Evolutionary conservation across 1,140 invertebrate species (phyloP).

Genomic region (Vanessa tameamea): DNA sequence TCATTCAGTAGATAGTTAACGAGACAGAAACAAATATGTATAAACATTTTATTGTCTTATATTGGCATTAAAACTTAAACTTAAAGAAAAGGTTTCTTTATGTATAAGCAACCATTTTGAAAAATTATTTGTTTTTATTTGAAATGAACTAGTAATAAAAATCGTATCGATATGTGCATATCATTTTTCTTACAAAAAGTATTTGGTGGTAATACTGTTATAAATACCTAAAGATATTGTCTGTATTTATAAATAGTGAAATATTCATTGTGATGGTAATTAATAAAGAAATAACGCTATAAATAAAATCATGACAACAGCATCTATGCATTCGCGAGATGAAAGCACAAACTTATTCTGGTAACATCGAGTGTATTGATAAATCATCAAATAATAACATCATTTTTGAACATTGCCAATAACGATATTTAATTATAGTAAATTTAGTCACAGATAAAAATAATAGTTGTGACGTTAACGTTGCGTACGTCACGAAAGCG

Average conservation of each 20-base stretch:
- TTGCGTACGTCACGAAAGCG: constrained; percentile 33
- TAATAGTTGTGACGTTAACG: constrained; percentile 20
- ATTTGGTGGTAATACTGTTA: too few relatives aligned
- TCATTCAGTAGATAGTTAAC: constrained; percentile 1
- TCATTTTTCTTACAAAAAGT: too few relatives aligned
- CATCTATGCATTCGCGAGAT: constrained; percentile 19
- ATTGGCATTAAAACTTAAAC: too few relatives aligned
- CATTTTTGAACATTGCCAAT: constrained; percentile 20
- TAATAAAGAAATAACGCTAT: neutral
- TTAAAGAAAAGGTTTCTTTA: too few relatives aligned
- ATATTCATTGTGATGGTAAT: neutral
- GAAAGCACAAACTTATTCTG: constrained; percentile 21
- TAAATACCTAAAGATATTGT: neutral
- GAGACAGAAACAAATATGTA: neutral
- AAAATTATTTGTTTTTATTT: too few relatives aligned
- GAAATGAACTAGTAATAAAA: too few relatives aligned
- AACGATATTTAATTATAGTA: constrained; percentile 8
- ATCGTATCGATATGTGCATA: too few relatives aligned
- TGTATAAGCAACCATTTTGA: too few relatives aligned
- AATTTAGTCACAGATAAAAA: constrained; percentile 18
- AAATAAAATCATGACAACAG: neutral
- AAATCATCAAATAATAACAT: constrained; percentile 21
- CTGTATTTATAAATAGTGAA: neutral
- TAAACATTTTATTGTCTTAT: neutral
- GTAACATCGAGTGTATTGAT: constrained; percentile 29